A percentile compares a stretch with the other conserved stretches of the same genome.
phyloP scores from a whole-genome alignment of 1,140 invertebrate species.

The Rhyzopertha dominica region DNA sequence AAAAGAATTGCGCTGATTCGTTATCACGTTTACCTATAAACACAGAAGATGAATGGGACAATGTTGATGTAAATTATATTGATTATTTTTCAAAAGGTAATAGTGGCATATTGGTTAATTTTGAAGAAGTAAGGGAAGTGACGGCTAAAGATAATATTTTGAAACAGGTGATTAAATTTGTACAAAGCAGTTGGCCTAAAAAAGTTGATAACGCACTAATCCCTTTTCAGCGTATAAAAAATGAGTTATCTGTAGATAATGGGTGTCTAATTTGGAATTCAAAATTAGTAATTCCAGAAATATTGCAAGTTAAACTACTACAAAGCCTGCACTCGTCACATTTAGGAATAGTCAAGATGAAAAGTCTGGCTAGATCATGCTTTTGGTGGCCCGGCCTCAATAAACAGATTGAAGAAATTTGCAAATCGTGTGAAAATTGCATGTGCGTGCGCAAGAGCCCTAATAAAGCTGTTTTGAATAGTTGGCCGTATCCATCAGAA shows the following conservation, averaged over 20 bases:
- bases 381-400: slow-evolving; percentile 12
- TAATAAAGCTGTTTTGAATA: slow-evolving; percentile 6
- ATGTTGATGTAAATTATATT: slow-evolving; percentile 2
- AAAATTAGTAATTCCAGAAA: slow-evolving; percentile 11
- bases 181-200: slow-evolving; percentile 5
- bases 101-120: slow-evolving; percentile 7
- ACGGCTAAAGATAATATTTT: slow-evolving; percentile 9
- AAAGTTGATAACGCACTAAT: background rate
- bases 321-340: slow-evolving; percentile 9
- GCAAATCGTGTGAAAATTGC: slow-evolving; percentile 9
- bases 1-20: slow-evolving; percentile 10
- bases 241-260: background rate
- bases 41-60: background rate
- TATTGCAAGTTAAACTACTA: slow-evolving; percentile 6
- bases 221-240: background rate
- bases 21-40: slow-evolving; percentile 8
- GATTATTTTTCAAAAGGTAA: slow-evolving; percentile 10
- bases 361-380: slow-evolving; percentile 13
- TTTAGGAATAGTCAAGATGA: slow-evolving; percentile 15
- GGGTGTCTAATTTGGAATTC: slow-evolving; percentile 4
- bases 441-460: slow-evolving; percentile 7
- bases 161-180: slow-evolving; percentile 2
- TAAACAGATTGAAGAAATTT: slow-evolving; percentile 11
- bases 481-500: slow-evolving; percentile 8
- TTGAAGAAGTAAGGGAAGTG: slow-evolving; percentile 2